Evolutionary conservation across 2,113 vertebrate genomes (phyloP).

Genomic region (Menidia beryllina): DNA sequence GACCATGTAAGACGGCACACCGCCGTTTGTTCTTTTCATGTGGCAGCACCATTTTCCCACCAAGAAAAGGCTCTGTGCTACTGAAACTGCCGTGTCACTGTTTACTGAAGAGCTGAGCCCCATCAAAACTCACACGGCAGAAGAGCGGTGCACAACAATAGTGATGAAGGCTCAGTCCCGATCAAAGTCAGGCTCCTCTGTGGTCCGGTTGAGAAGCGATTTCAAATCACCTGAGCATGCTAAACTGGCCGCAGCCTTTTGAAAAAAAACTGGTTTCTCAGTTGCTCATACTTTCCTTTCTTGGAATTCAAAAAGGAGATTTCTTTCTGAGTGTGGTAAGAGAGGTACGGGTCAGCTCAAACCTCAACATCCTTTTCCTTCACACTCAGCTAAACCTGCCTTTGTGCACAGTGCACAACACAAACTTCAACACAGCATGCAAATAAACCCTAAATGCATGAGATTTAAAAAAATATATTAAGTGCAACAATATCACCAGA

Average conservation of each 20-base stretch:
- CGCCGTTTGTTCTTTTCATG: conserved; percentile 55
- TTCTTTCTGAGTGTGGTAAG: conserved; percentile 3
- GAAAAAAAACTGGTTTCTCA: not conserved
- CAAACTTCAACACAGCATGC: not conserved
- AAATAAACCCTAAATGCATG: not conserved
- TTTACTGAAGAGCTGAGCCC: conserved; percentile 44
- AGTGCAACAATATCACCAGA: not conserved
- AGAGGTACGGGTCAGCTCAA: conserved; percentile 42
- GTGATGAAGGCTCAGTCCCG: too few species aligned
- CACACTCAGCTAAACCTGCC: not conserved
- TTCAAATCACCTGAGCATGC: not conserved
- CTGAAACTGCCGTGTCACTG: conserved; percentile 67
- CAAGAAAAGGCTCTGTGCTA: conserved; percentile 21
- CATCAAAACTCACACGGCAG: not conserved
- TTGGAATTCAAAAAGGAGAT: conserved; percentile 31
- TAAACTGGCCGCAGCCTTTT: not conserved
- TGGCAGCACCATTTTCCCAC: conserved; percentile 64
- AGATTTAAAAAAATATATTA: not conserved
- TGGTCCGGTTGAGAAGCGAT: too few species aligned
- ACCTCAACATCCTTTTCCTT: conserved; percentile 30
- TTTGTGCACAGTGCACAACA: not conserved
- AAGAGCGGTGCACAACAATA: not conserved
- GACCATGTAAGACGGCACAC: conserved; percentile 17
- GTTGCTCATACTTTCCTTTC: conserved; percentile 26
- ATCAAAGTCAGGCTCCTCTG: not conserved